phyloP scores from a whole-genome alignment of 2,113 vertebrate genomes.

The Ophiodon elongatus region DNA sequence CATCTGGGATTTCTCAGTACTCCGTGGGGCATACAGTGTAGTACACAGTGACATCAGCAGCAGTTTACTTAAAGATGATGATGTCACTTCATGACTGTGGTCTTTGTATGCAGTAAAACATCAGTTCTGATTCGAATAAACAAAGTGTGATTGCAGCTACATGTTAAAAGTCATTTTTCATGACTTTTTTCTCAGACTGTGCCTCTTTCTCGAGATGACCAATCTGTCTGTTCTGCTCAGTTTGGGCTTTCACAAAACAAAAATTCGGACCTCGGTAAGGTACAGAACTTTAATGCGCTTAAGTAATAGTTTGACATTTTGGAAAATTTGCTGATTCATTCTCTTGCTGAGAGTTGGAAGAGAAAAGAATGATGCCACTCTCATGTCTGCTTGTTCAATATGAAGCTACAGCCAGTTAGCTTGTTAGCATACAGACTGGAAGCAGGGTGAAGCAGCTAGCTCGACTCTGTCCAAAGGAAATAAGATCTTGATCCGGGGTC shows the following conservation, averaged over 20 bases:
- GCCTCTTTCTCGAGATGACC: not conserved
- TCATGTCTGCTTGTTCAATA: not conserved
- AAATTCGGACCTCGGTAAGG: not conserved
- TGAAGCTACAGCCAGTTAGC: not conserved
- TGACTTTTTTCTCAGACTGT: not conserved
- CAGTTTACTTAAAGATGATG: constrained; percentile 12
- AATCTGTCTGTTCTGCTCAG: not conserved
- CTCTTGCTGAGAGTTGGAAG: not conserved
- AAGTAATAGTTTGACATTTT: not conserved
- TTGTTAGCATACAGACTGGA: not conserved
- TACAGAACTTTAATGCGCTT: no score
- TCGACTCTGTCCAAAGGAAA: not conserved
- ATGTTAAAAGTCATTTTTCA: not conserved
- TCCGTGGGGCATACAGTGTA: not conserved
- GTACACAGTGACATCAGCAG: constrained; percentile 39
- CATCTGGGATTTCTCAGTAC: constrained; percentile 2
- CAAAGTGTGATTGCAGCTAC: not conserved
- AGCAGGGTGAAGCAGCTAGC: not conserved
- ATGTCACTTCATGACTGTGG: not conserved
- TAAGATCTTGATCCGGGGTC: not conserved
- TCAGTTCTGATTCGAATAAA: not conserved
- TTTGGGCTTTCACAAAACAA: not conserved
- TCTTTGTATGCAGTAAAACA: not conserved
- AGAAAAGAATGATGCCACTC: not conserved
- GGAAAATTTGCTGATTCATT: not conserved